phyloP scores from a whole-genome alignment of 2,888 invertebrate species.

The Cyrtodaria siliqua region DNA sequence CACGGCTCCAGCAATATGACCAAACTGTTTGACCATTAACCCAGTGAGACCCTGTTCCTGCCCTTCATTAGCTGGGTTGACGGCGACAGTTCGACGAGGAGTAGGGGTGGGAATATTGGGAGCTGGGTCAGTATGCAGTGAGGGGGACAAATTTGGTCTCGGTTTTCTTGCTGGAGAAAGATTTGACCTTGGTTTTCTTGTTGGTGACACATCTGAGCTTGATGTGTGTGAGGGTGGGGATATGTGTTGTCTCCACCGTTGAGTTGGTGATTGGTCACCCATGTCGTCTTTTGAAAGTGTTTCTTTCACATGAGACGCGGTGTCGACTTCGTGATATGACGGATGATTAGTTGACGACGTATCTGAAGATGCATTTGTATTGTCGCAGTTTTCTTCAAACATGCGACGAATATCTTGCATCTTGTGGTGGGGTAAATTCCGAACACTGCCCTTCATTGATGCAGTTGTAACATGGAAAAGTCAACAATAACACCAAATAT shows the following conservation, averaged over 20 bases:
- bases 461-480: background rate
- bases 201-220: constrained; percentile 25
- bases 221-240: constrained; percentile 12
- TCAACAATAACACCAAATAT: too few species aligned
- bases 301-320: constrained; percentile 12
- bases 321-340: background rate
- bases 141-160: background rate
- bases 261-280: background rate
- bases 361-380: constrained; percentile 8
- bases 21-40: constrained; percentile 31
- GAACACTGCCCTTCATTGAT: constrained; percentile 53
- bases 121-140: background rate
- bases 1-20: constrained; percentile 36
- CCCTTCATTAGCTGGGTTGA: background rate
- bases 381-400: constrained; percentile 60
- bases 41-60: constrained; percentile 16
- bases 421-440: constrained; percentile 74
- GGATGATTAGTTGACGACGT: background rate
- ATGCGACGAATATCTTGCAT: constrained; percentile 71
- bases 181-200: constrained; percentile 23
- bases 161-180: constrained; percentile 27
- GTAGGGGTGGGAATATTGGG: constrained; percentile 29
- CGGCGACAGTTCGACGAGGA: constrained; percentile 26
- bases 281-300: constrained; percentile 21
- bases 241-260: constrained; percentile 37